These are phyloP conservation scores for Chymomyza procnemis DNA, from an alignment of 2,888 invertebrate genomes.

Conservation along the genomic window DNA sequence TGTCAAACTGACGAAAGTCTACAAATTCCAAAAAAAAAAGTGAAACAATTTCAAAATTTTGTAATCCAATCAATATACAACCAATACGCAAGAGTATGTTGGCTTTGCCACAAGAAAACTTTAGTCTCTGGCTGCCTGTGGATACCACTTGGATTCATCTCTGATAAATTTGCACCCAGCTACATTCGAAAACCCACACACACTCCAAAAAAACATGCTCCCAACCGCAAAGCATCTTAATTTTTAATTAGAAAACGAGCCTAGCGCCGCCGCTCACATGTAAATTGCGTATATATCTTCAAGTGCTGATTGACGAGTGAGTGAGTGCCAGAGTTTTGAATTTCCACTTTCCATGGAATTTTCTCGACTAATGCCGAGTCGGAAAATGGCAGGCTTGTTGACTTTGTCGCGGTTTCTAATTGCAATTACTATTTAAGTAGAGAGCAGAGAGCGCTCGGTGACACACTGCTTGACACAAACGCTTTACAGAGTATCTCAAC, in stretches of 20 bases:
- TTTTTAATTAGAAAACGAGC: slow-evolving; percentile 46
- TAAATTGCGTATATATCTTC: not conserved
- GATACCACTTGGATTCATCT: not conserved
- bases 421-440: slow-evolving; percentile 18
- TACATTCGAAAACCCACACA: not conserved
- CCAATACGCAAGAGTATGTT: no score
- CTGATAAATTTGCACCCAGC: no score
- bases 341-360: not conserved
- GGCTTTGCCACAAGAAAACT: not conserved
- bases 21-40: no score
- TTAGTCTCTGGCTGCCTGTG: not conserved
- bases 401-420: slow-evolving; percentile 56
- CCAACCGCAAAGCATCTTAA: slow-evolving; percentile 25
- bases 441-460: not conserved
- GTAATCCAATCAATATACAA: no score
- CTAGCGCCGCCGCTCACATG: not conserved
- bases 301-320: not conserved
- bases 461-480: not conserved
- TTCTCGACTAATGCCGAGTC: not conserved
- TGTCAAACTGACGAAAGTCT: no score
- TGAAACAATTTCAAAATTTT: no score
- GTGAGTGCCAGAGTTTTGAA: not conserved
- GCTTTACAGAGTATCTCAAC: not conserved
- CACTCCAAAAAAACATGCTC: not conserved
- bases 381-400: slow-evolving; percentile 24